Evolutionary conservation across 1,140 invertebrate species (phyloP), one percentile per base, ranked within the genome.

Genomic region (Gryon sp.): DNA sequence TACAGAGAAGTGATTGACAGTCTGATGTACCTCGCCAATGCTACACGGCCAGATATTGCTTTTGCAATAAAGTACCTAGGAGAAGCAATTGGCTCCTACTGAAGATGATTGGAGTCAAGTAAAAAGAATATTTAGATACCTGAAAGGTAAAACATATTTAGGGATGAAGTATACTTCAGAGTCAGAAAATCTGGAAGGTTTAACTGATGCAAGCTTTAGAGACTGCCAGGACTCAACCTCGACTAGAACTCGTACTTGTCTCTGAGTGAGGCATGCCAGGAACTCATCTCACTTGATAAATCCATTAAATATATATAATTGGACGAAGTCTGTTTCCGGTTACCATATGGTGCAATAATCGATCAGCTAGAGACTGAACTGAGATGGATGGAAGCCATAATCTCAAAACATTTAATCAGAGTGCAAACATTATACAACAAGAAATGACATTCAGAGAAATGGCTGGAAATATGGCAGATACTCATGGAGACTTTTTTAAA

Each of bases 1-100:
- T 22, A 46, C 26, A 76, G 72, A 78, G 72, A 75, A 38, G 20
- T 34, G 15, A 76, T 26, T 1, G 70, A 53, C 11, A 57, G 16
- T 12, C 74, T 45, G 45, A n/a, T n/a, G n/a, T n/a, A n/a, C n/a
- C n/a, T n/a, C n/a, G n/a, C n/a, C n/a, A n/a, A n/a, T n/a, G n/a
- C 62, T 22, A 86, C 86, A 8, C 62, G 86, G 65, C 87, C 87
- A 9, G 84, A 89, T 63, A 87, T 89, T 18, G 40, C 77, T 2
- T 87, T 74, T 79, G 76, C 83, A 6, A 81, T 84, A 16, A 83
- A 80, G 22, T 78, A 45, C 15, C 40, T 84, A 9, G 34, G 81
- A 8, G 52, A 59, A 59, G 55, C 86, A 81, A 36, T 19, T 52
- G 8, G 11, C 36, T 9, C 80, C 80, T 19, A 63, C 69, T 14